These are phyloP conservation scores for Uloborus diversus DNA, from an alignment of 1,140 invertebrate genomes.

Conservation along the genomic window DNA sequence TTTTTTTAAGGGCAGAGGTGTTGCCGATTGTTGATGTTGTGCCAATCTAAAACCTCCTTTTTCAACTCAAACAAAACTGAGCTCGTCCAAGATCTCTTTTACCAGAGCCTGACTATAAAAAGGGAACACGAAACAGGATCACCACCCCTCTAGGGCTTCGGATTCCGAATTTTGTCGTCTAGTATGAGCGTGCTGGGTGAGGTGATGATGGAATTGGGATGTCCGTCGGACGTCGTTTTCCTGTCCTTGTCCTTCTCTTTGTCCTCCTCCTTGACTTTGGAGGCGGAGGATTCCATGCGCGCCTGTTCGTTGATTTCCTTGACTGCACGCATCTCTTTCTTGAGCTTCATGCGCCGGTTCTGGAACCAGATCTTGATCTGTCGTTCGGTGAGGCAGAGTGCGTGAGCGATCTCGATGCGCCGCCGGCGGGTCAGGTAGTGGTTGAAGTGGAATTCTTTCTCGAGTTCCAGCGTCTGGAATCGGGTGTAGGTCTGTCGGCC, in stretches of 20 bases:
- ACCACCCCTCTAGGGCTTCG: constrained; percentile 50
- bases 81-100: too few relatives aligned
- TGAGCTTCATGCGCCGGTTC: constrained; percentile 97
- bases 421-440: constrained; percentile 94
- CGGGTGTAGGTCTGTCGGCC: constrained; percentile 96
- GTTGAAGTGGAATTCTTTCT: constrained; percentile 99
- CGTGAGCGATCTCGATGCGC: constrained; percentile 84
- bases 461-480: constrained; percentile 92
- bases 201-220: constrained; percentile 16
- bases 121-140: too few relatives aligned
- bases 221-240: constrained; percentile 9
- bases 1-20: too few relatives aligned
- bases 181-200: constrained; percentile 28
- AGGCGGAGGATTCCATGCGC: constrained; percentile 99
- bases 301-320: constrained; percentile 97
- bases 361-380: constrained; percentile 99
- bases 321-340: constrained; percentile 91
- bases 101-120: too few relatives aligned
- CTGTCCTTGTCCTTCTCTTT: constrained; percentile 36
- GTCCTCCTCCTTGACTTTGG: constrained; percentile 85
- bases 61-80: too few relatives aligned
- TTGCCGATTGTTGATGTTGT: too few relatives aligned
- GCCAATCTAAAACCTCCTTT: too few relatives aligned
- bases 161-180: constrained; percentile 50
- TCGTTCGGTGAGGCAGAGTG: constrained; percentile 76